These are phyloP conservation scores for Neodiprion virginianus DNA, from an alignment of 1,140 invertebrate genomes.

Conservation along the genomic window DNA sequence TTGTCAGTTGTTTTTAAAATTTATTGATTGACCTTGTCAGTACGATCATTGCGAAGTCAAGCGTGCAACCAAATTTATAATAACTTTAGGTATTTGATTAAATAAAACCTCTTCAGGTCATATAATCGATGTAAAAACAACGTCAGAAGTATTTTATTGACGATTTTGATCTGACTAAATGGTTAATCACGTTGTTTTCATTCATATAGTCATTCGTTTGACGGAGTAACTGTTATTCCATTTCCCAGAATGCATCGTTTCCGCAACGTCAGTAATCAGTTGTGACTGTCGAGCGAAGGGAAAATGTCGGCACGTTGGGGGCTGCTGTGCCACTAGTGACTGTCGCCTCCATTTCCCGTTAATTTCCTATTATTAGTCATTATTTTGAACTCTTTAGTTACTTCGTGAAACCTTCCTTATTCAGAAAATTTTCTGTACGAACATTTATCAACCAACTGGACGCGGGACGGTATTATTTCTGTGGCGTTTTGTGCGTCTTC, in stretches of 20 bases:
- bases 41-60: neutral
- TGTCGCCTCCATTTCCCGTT: constrained; percentile 38
- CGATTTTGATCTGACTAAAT: too few relatives aligned
- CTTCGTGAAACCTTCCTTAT: too few relatives aligned
- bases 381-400: neutral
- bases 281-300: constrained; percentile 38
- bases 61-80: neutral
- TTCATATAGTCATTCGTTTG: constrained; percentile 18
- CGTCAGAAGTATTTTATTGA: too few relatives aligned
- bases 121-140: too few relatives aligned
- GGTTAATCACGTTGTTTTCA: too few relatives aligned
- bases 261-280: constrained; percentile 42
- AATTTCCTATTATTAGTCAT: neutral
- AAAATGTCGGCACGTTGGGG: constrained; percentile 61
- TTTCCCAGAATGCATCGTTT: constrained; percentile 33
- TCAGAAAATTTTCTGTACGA: too few relatives aligned
- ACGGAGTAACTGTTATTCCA: constrained; percentile 17
- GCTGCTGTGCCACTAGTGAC: constrained; percentile 52
- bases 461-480: constrained; percentile 8
- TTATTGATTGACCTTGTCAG: neutral
- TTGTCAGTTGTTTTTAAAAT: neutral
- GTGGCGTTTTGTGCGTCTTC: neutral
- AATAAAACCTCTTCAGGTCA: neutral
- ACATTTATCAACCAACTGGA: neutral
- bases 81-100: too few relatives aligned